A percentile compares a stretch with the other conserved stretches of the same genome.
Conservation (phyloP, 2,797 vertebrate genomes). For the Syngnathus acus region DNA sequence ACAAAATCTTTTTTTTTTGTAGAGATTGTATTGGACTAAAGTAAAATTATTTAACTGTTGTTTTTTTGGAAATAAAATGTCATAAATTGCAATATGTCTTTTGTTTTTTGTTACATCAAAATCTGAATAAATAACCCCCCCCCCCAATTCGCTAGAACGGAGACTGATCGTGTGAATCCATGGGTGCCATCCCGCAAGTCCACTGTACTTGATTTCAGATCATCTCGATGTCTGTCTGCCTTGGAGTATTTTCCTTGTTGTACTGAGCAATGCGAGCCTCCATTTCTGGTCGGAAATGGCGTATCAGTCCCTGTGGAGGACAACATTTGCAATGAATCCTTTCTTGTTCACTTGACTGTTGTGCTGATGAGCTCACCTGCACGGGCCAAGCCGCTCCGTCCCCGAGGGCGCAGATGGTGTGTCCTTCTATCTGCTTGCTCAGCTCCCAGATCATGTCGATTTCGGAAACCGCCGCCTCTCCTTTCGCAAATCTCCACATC, state of each 20-base stretch:
- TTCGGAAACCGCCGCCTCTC: slow-evolving; percentile 75
- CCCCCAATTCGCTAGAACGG: too few species aligned
- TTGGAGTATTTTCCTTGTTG: slow-evolving; percentile 42
- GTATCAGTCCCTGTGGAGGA: slow-evolving; percentile 81
- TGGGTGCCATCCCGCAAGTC: background rate
- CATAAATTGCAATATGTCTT: background rate
- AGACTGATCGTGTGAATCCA: too few species aligned
- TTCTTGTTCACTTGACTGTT: background rate
- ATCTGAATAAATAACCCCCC: background rate
- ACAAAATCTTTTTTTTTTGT: slow-evolving; percentile 36
- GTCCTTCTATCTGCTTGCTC: slow-evolving; percentile 97
- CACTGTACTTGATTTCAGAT: slow-evolving; percentile 20
- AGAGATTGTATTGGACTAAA: slow-evolving; percentile 37
- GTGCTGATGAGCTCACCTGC: slow-evolving; percentile 71
- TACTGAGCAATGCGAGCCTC: slow-evolving; percentile 82
- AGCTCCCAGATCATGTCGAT: slow-evolving; percentile 97
- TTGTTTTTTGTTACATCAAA: background rate
- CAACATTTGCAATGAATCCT: background rate
- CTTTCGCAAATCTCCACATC: slow-evolving; percentile 89
- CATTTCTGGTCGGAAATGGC: slow-evolving; percentile 87
- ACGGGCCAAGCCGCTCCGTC: slow-evolving; percentile 95
- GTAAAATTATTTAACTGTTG: slow-evolving; percentile 43
- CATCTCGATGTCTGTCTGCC: slow-evolving; percentile 41
- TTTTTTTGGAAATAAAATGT: slow-evolving; percentile 60
- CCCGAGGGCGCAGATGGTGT: slow-evolving; percentile 93